Evolutionary conservation across 2,888 invertebrate genomes (phyloP).

Genomic region (Folsomia candida): DNA sequence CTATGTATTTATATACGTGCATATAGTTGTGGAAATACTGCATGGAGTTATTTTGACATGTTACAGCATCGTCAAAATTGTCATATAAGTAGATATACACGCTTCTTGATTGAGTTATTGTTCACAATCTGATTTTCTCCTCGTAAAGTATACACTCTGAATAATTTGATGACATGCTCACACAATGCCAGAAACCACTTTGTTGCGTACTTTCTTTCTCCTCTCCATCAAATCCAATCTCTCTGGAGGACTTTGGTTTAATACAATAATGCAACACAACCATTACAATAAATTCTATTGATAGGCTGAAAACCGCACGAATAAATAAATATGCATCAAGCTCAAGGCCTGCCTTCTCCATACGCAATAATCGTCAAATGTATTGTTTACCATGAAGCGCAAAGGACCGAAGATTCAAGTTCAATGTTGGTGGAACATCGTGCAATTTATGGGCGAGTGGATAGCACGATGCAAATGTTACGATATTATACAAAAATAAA

Average conservation of each 20-base stretch:
- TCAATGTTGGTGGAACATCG: background rate
- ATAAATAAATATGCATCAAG: background rate
- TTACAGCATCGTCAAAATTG: too few relatives aligned
- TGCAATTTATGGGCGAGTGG: background rate
- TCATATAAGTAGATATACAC: too few relatives aligned
- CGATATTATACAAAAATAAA: background rate
- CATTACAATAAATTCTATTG: background rate
- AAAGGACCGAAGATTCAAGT: background rate
- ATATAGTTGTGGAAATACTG: too few relatives aligned
- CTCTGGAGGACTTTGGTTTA: too few relatives aligned
- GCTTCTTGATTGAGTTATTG: constrained; percentile 3
- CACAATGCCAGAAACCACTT: background rate
- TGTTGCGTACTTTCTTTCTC: too few relatives aligned
- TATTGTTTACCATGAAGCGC: background rate
- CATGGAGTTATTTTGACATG: too few relatives aligned
- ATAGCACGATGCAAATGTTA: constrained; percentile 1
- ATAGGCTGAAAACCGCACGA: background rate
- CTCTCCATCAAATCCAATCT: too few relatives aligned
- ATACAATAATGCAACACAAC: background rate
- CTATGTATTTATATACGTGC: too few relatives aligned
- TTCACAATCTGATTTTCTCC: constrained; percentile 26
- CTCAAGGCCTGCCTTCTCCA: background rate
- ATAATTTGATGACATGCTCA: constrained; percentile 20
- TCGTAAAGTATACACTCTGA: constrained; percentile 29
- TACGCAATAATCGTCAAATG: background rate